These are phyloP conservation scores for Sternarchorhynchus goeldii DNA, from an alignment of 2,797 vertebrate species.

Conservation along the genomic window DNA sequence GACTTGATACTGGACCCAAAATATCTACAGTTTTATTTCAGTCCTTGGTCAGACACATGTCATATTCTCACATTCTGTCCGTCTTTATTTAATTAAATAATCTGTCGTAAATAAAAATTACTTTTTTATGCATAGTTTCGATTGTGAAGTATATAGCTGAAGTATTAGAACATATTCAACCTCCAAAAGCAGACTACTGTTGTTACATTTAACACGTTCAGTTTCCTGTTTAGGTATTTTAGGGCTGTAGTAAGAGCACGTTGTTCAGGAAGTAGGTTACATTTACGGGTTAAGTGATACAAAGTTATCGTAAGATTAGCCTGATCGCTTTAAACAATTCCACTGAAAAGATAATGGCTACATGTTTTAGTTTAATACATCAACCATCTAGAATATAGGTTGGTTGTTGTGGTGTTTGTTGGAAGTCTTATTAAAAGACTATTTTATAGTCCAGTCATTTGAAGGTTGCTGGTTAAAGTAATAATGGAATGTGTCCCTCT, in stretches of 20 bases:
- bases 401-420: background rate
- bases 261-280: slow-evolving; percentile 41
- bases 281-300: background rate
- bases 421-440: too few relatives aligned
- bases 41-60: too few relatives aligned
- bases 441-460: too few relatives aligned
- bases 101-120: too few relatives aligned
- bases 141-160: too few relatives aligned
- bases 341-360: background rate
- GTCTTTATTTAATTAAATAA: too few relatives aligned
- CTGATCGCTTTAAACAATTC: background rate
- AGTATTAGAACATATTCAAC: too few relatives aligned
- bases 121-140: too few relatives aligned
- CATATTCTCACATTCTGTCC: too few relatives aligned
- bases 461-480: background rate
- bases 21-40: background rate
- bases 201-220: background rate
- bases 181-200: background rate
- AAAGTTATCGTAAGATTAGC: background rate
- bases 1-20: background rate
- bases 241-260: too few relatives aligned
- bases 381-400: background rate
- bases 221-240: slow-evolving; percentile 34
- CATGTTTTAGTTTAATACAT: background rate
- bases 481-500: background rate